Percentiles rank a stretch among this genome's conserved stretches.
Evolutionary conservation across 1,140 invertebrate species (phyloP).

Genomic region (Mya arenaria): DNA sequence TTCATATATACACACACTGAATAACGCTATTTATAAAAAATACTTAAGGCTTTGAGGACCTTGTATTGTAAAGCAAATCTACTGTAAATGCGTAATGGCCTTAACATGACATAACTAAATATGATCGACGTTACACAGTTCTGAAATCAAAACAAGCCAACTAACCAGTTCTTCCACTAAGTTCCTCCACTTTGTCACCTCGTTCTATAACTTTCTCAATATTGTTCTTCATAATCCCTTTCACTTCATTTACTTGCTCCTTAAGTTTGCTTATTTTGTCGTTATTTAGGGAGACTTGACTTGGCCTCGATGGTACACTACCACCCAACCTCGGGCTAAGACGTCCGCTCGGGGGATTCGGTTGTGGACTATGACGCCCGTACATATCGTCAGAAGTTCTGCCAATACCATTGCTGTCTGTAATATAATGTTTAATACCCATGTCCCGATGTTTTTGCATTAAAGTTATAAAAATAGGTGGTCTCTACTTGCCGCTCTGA

Average conservation of each 20-base stretch:
- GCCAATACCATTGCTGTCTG: background rate
- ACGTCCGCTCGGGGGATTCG: background rate
- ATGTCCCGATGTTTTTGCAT: background rate
- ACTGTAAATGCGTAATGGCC: background rate
- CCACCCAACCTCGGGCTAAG: background rate
- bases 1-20: background rate
- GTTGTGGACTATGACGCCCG: background rate
- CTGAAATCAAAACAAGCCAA: background rate
- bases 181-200: conserved; percentile 26
- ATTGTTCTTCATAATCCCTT: conserved; percentile 51
- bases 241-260: conserved; percentile 43
- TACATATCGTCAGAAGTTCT: background rate
- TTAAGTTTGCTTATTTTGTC: conserved; percentile 11
- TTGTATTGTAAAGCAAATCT: background rate
- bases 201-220: conserved; percentile 51
- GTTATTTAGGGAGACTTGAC: background rate
- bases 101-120: background rate
- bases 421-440: background rate
- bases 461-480: too few relatives aligned
- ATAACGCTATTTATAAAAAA: background rate
- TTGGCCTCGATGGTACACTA: background rate
- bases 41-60: background rate
- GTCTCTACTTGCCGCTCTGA: too few relatives aligned
- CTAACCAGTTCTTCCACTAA: conserved; percentile 39
- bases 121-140: background rate